A percentile compares a stretch with the other conserved stretches of the same genome.
Evolutionary conservation across 2,888 invertebrate genomes (phyloP).

Genomic region (Osmoderma eremita): DNA sequence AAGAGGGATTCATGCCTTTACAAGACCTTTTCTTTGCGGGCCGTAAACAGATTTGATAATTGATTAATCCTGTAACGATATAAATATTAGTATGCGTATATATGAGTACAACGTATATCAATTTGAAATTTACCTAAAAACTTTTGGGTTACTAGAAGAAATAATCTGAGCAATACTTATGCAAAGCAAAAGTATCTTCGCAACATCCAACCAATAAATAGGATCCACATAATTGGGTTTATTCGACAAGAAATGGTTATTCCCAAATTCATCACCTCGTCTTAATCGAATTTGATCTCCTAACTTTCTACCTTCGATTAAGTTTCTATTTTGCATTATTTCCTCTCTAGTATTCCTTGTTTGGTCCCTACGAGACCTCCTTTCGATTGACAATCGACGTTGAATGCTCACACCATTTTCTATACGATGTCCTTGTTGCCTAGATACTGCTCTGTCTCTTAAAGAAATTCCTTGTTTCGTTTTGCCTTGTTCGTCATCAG

Average conservation of each 20-base stretch:
- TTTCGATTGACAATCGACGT: neutral
- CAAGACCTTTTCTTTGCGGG: conserved; percentile 40
- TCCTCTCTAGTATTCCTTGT: neutral
- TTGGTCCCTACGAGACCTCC: neutral
- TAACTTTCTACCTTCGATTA: neutral
- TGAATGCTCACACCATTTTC: neutral
- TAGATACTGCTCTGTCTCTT: conserved; percentile 11
- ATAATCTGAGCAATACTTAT: conserved; percentile 46
- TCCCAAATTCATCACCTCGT: neutral
- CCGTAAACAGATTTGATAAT: conserved; percentile 25
- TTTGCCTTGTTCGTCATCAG: neutral
- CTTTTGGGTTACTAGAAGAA: conserved; percentile 44
- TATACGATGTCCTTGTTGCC: neutral
- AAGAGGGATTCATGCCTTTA: neutral
- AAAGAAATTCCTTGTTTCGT: neutral
- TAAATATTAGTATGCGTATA: neutral
- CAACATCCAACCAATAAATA: conserved; percentile 35
- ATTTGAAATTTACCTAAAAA: conserved; percentile 43
- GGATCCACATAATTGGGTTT: conserved; percentile 1
- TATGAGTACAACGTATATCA: neutral
- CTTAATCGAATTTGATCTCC: neutral
- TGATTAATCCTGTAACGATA: conserved; percentile 32
- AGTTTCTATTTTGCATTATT: neutral
- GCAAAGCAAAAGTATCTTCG: conserved; percentile 43
- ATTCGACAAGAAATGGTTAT: neutral